These are phyloP conservation scores for Sebastes melanostomus DNA, from an alignment of 2,797 vertebrate genomes.

Conservation along the genomic window DNA sequence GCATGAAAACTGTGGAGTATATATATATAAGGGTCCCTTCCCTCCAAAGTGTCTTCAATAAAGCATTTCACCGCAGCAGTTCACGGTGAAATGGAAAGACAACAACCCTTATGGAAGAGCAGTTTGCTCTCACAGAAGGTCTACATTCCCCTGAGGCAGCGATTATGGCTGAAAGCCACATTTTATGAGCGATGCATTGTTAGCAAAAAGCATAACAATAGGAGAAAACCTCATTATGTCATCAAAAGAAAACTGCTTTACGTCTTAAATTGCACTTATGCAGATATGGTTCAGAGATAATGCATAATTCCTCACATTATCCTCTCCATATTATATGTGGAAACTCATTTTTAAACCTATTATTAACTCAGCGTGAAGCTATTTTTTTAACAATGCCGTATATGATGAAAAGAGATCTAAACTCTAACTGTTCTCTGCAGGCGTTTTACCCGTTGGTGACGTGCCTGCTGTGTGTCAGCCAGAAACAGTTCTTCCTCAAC, in stretches of 20 bases:
- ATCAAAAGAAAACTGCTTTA: slow-evolving; percentile 7
- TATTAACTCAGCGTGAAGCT: background rate
- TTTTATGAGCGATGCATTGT: slow-evolving; percentile 16
- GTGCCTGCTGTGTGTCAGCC: slow-evolving; percentile 97
- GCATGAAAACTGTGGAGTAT: background rate
- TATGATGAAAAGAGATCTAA: background rate
- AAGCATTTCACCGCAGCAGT: slow-evolving; percentile 9
- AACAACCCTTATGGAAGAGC: slow-evolving; percentile 14
- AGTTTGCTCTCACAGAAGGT: background rate
- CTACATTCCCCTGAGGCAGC: slow-evolving; percentile 17
- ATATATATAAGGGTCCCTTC: background rate
- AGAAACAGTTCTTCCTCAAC: slow-evolving; percentile 97
- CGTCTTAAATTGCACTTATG: background rate
- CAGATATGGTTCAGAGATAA: background rate
- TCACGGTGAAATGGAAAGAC: slow-evolving; percentile 33
- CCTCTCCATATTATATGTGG: background rate
- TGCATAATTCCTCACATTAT: background rate
- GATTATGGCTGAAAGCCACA: slow-evolving; percentile 2
- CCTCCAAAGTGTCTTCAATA: slow-evolving; percentile 11
- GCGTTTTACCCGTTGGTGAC: slow-evolving; percentile 97
- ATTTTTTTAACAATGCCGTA: background rate
- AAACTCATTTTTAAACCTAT: background rate
- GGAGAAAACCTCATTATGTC: background rate
- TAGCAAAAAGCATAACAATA: slow-evolving; percentile 16
- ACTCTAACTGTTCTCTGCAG: slow-evolving; percentile 72